Base-by-base conservation (phyloP, 2,888 invertebrate species). In the Zaprionus lineosus region DNA sequence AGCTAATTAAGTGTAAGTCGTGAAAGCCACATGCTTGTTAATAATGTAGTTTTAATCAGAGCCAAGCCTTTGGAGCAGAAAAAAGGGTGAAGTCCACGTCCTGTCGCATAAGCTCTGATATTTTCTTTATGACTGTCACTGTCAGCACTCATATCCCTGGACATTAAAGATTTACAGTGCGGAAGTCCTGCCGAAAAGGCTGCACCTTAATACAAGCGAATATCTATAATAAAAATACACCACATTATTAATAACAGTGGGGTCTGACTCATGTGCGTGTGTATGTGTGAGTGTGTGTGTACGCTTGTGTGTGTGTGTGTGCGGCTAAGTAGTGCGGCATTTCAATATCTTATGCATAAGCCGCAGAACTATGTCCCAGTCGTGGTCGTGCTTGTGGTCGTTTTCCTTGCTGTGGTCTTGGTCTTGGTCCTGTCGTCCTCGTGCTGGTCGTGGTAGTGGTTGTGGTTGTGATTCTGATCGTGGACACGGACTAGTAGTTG, bases 291-390 rank as follows among this genome's bases (percentile, higher is more conserved):
- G n/a, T n/a, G n/a, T n/a, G n/a, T n/a, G n/a, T n/a, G n/a, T n/a
- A n/a, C n/a, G n/a, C n/a, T n/a, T n/a, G n/a, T n/a, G 31, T 43
- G 15, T 15, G 21, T n/a, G n/a, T 15, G 33, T 33, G 8, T 34
- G 36, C 8, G 50, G 47, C 51, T 64, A 77, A 74, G 74, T 74
- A 74, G 75, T 73, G 48, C 47, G 53, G 61, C 82, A 73, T 67
- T 82, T 73, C 78, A 78, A 78, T 78, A 73, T 82, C 79, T 73
- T 75, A 66, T 70, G 82, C 73, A 78, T 82, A 78, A 78, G 82
- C 76, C 72, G 55, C 60, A 41, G 57, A 48, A 46, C 55, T 47
- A 50, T 55, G 67, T 33, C 28, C 43, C 33, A 18, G 31, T 26
- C 59, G 3, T 29, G 29, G n/a, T 29, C 3, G n/a, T 4, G 31